Evolutionary conservation across 2,113 vertebrate species (phyloP).

Genomic region (Cyanistes caeruleus): DNA sequence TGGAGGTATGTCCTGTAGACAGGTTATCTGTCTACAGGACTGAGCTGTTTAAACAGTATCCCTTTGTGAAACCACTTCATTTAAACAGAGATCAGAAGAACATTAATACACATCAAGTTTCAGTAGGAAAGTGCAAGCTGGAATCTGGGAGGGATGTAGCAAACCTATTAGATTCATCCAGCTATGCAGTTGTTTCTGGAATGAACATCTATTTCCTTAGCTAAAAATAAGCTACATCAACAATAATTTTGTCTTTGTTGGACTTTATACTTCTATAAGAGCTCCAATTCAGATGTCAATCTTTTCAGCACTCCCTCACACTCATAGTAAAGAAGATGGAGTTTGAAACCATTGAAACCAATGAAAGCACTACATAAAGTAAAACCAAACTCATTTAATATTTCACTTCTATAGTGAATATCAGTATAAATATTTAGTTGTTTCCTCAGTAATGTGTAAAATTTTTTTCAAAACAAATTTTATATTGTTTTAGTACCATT

Average conservation of each 20-base stretch:
- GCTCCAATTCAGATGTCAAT: neutral
- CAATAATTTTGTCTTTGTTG: neutral
- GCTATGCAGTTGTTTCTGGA: neutral
- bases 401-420: neutral
- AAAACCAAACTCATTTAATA: neutral
- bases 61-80: neutral
- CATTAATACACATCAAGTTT: neutral
- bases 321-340: neutral
- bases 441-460: neutral
- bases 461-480: neutral
- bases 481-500: neutral
- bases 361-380: neutral
- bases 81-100: neutral
- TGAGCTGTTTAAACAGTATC: neutral
- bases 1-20: neutral
- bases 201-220: neutral
- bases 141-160: neutral
- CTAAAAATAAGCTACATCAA: neutral
- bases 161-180: neutral
- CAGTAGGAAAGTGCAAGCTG: neutral
- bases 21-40: neutral
- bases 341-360: neutral
- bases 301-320: neutral
- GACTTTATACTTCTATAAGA: neutral
- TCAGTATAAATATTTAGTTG: slow-evolving; percentile 1